Evolutionary conservation across 2,888 invertebrate genomes (phyloP).

Genomic region (Coelinius sp.): DNA sequence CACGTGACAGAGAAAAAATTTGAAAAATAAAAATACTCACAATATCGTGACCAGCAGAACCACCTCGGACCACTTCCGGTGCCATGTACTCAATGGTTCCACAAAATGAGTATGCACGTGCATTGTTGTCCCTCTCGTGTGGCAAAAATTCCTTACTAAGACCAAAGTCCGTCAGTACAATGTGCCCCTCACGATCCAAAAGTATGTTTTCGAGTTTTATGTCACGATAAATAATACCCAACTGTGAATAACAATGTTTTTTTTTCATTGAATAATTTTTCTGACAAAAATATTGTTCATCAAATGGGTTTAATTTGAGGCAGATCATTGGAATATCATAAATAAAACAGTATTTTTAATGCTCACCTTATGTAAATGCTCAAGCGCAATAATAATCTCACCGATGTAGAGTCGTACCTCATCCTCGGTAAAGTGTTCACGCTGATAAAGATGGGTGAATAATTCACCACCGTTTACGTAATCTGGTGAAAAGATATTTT

Average conservation of each 20-base stretch:
- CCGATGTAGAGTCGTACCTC: constrained; percentile 95
- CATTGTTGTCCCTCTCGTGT: constrained; percentile 78
- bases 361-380: constrained; percentile 92
- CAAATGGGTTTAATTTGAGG: neutral
- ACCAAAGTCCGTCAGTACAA: constrained; percentile 97
- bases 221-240: constrained; percentile 97
- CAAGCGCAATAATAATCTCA: constrained; percentile 95
- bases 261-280: neutral
- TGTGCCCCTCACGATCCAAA: constrained; percentile 93
- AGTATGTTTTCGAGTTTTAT: constrained; percentile 98
- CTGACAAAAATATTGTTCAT: too few relatives aligned
- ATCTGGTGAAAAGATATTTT: constrained; percentile 75
- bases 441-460: constrained; percentile 96
- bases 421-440: constrained; percentile 91
- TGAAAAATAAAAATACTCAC: constrained; percentile 76
- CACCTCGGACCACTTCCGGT: constrained; percentile 85
- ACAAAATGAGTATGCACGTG: constrained; percentile 96
- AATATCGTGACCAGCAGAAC: constrained; percentile 93
- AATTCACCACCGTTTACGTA: constrained; percentile 98
- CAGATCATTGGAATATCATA: neutral
- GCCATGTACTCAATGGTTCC: constrained; percentile 99
- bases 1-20: neutral
- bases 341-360: constrained; percentile 9
- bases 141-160: constrained; percentile 94
- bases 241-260: constrained; percentile 71